Base-by-base conservation (phyloP, 2,113 vertebrate genomes). In the Colinus virginianus region DNA sequence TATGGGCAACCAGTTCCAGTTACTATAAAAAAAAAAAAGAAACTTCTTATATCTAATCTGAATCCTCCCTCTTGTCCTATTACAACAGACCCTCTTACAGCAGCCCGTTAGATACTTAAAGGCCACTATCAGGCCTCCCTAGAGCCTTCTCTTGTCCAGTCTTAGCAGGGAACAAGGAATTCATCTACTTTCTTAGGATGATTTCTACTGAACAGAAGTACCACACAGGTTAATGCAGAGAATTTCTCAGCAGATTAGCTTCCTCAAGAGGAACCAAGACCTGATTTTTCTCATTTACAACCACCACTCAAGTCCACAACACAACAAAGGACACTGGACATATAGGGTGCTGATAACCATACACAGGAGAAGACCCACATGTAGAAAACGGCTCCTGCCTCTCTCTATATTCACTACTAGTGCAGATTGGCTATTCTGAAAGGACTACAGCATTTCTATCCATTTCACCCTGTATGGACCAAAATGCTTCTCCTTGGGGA, bases 151-250 rank as follows among this genome's bases (percentile, higher is more conserved):
- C 46, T 48, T 48, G 18, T 20, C 19, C 45, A 46, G 45, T 40
- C 40, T 40, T 11, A 40, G 40, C 40, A 40, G 40, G 40, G 40
- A 40, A 40, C 0, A 0, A 21, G 28, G 28, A 7, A 48, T 69
- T 66, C 42, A 72, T 26, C 17, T 55, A 8, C 34, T 66, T 64
- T 13, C 15, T 72, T 58, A 40, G 8, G 18, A 61, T 9, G 1
- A 20, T 20, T 78, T 67, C 22, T 64, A 9, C 21, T 48, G 34
- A 16, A 34, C 19, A 58, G 12, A 36, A 84, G 49, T 7, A 18
- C 22, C 42, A 55, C 13, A 3, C 0, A 15, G 7, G 17, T 25
- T 42, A n/a, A n/a, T 0, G 10, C 6, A 45, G 0, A 0, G 11
- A 26, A 84, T 17, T 78, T 61, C 19, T 66, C 49, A 46, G 48